Evolutionary conservation across 1,140 invertebrate species (phyloP).

Genomic region (Drosophila athabasca): DNA sequence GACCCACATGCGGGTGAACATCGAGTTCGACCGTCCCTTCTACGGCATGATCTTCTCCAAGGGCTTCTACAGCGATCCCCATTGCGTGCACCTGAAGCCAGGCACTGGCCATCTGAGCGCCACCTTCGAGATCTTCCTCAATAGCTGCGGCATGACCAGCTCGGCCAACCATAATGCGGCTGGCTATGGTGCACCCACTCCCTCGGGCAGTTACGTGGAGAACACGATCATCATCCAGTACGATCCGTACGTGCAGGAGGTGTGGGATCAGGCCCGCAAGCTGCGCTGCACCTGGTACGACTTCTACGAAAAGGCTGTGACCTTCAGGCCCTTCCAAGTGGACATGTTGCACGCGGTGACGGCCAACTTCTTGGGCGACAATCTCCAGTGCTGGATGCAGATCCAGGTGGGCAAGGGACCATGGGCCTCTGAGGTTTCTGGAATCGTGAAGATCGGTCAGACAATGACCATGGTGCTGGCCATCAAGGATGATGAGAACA

Average conservation of each 20-base stretch:
- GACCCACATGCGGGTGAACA: conserved; percentile 96
- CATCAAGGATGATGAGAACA: conserved; percentile 97
- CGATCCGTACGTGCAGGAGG: conserved; percentile 97
- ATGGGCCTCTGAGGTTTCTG: conserved; percentile 96
- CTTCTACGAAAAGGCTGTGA: conserved; percentile 97
- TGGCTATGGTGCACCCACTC: conserved; percentile 91
- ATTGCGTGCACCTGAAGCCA: conserved; percentile 95
- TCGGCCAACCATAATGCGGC: conserved; percentile 93
- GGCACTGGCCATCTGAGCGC: conserved; percentile 94
- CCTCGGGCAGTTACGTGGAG: conserved; percentile 95
- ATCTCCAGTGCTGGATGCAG: conserved; percentile 98
- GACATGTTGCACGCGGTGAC: conserved; percentile 97
- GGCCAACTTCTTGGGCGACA: conserved; percentile 97
- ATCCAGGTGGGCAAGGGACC: conserved; percentile 97
- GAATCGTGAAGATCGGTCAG: conserved; percentile 97
- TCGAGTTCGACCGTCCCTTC: conserved; percentile 97
- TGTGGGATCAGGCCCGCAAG: conserved; percentile 93
- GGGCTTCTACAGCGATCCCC: conserved; percentile 94
- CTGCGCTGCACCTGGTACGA: conserved; percentile 97
- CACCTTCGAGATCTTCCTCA: conserved; percentile 95
- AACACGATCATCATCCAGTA: conserved; percentile 98
- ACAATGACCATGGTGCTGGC: conserved; percentile 98
- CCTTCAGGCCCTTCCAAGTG: conserved; percentile 96
- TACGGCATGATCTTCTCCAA: conserved; percentile 98
- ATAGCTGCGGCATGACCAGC: conserved; percentile 95